Evolutionary conservation across 2,797 vertebrate species (phyloP), one percentile per base, ranked within the genome.

Genomic region (Melanotaenia boesemani): DNA sequence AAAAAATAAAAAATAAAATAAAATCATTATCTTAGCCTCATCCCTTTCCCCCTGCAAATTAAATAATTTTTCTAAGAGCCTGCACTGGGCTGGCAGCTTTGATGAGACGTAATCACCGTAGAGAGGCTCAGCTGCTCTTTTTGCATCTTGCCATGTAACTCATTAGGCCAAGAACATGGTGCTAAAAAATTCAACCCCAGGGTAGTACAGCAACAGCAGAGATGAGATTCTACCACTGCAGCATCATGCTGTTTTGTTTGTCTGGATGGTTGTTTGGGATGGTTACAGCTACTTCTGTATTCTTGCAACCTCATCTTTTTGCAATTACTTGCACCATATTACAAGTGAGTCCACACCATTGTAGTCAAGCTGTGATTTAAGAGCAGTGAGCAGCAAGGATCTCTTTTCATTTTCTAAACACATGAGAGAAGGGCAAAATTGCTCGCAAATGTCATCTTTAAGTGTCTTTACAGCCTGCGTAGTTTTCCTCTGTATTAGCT

Each of bases 101-200:
- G 85, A 89, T 87, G 88, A 83, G 72, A 65, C 41, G 41, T 82
- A 88, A 91, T 91, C 83, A 87, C 66, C 50, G 32, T 69, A 60
- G 80, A 92, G 74, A 88, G 87, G 59, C 73, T 88, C 85, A 82
- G 74, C 80, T 85, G 85, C 82, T 86, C 72, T 76, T 67, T 72
- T 83, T 39, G 13, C 79, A 65, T 64, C n/a, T 54, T 28, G 62
- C 68, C 68, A 61, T 77, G 77, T 82, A 84, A 84, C 86, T 86
- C 80, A 89, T 89, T 84, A 89, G 67, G 24, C 57, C 34, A 12
- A 39, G 61, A 78, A 81, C 63, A 44, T 72, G 86, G 81, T 1
- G 36, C 70, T 18, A 20, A 64, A n/a, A 80, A 32, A 56, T 56
- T 4, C 52, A 76, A 78, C 26, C 41, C 13, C 28, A 36, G 18